These are phyloP conservation scores for honey bee (Apis mellifera) DNA, from an alignment of 1,140 invertebrate species.

Conservation along the genomic window DNA sequence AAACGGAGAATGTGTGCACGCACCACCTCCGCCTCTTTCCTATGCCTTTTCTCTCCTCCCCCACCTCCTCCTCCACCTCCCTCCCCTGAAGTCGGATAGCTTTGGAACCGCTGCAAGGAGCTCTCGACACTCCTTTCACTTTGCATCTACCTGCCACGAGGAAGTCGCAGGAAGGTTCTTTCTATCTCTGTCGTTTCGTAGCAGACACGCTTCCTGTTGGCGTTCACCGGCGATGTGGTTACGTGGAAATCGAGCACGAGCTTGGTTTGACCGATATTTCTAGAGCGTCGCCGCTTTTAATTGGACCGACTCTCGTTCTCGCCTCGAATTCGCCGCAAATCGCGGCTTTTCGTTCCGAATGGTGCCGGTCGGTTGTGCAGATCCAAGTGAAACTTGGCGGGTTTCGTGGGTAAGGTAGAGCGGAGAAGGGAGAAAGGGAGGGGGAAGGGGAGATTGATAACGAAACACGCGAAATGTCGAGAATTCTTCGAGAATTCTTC, in stretches of 20 bases:
- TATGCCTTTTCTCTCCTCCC: background rate
- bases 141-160: constrained; percentile 38
- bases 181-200: constrained; percentile 1
- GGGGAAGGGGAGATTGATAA: too few species aligned
- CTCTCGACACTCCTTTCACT: constrained; percentile 59
- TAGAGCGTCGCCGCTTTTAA: background rate
- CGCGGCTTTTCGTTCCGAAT: background rate
- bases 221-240: constrained; percentile 7
- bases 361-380: too few species aligned
- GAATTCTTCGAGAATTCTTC: too few species aligned
- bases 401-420: too few species aligned
- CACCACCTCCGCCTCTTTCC: background rate
- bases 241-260: constrained; percentile 40
- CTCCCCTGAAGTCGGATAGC: too few species aligned
- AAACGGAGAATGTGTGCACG: background rate
- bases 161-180: constrained; percentile 18
- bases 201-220: constrained; percentile 37
- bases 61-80: background rate
- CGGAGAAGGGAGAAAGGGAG: too few species aligned
- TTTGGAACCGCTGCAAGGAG: background rate
- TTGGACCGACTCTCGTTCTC: background rate
- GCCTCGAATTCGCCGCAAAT: background rate
- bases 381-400: too few species aligned
- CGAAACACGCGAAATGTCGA: too few species aligned
- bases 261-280: constrained; percentile 44